phyloP scores from a whole-genome alignment of 2,888 invertebrate species.

The Criorhina ranunculi region DNA sequence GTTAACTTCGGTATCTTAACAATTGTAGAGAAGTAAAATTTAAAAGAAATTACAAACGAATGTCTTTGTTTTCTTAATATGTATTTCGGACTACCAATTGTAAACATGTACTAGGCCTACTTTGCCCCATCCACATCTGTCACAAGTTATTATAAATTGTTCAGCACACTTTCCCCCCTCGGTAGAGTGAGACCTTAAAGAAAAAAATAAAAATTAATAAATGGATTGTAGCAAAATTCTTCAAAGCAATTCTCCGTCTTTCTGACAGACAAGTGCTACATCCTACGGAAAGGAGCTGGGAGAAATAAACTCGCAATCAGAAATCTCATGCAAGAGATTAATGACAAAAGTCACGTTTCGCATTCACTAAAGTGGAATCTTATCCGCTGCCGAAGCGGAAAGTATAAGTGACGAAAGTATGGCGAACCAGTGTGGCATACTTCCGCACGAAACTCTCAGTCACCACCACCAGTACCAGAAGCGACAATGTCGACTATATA shows the following conservation, averaged over 20 bases:
- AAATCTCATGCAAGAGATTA: constrained; percentile 55
- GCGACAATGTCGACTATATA: neutral
- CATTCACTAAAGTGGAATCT: constrained; percentile 65
- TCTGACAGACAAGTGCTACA: constrained; percentile 58
- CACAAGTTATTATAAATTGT: too few species aligned
- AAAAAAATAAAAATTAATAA: constrained; percentile 6
- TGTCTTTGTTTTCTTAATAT: too few species aligned
- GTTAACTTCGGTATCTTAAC: too few species aligned
- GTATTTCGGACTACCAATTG: too few species aligned
- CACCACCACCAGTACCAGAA: neutral
- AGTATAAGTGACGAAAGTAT: constrained; percentile 61
- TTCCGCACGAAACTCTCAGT: constrained; percentile 51
- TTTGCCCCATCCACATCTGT: too few species aligned
- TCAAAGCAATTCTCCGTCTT: constrained; percentile 13
- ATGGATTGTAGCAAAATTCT: constrained; percentile 13
- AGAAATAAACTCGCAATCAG: constrained; percentile 46
- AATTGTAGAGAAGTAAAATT: too few species aligned
- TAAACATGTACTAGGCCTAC: too few species aligned
- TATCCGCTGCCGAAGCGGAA: constrained; percentile 59
- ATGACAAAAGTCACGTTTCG: constrained; percentile 65
- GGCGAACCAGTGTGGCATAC: constrained; percentile 35
- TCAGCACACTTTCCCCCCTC: too few species aligned
- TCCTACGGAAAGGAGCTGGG: constrained; percentile 43
- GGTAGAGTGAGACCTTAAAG: too few species aligned
- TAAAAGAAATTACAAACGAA: too few species aligned